Evolutionary conservation across 2,888 invertebrate species (phyloP), one percentile per base, ranked within the genome.

Genomic region (Alsophila aescularia): DNA sequence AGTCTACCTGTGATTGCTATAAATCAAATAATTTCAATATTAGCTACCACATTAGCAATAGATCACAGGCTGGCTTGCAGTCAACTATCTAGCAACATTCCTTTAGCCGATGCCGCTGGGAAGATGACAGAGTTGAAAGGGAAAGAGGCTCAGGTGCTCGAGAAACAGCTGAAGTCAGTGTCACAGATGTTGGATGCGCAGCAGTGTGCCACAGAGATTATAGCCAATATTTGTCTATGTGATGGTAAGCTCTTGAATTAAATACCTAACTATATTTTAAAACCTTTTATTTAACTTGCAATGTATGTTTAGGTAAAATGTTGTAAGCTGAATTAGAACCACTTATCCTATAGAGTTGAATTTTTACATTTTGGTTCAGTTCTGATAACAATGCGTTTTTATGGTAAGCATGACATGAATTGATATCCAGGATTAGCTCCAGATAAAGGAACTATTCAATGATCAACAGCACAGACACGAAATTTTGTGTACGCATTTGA

Each of bases 181-280:
- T 86, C 86, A 57, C 89, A 93, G 66, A 83, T 95, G 55, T 71
- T 96, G n/a, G 93, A 93, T 61, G 94, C 95, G 0, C 95, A 96
- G 73, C 93, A 94, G 67, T 92, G 93, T 73, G 93, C 95, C 0
- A 83, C 95, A 36, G 96, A 96, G 84, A 93, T 95, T 58, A 81
- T 95, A 51, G 93, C 96, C 16, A 96, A 96, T 79, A 83, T 96
- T 45, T 94, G 95, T 71, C 93, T 94, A 27, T 85, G 92, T 71
- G 94, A 94, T 74, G 94, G 94, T 93, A 85, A 83, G 62, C 14
- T 15, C 15, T 52, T 40, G 37, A 50, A 50, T 13, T 14, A 31
- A 12, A 2, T 31, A 31, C 12, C 31, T 12, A 31, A 4, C n/a
- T n/a, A n/a, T n/a, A n/a, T n/a, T n/a, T n/a, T n/a, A n/a, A n/a